phyloP scores from a whole-genome alignment of 2,113 vertebrate species.

The Papio anubis region DNA sequence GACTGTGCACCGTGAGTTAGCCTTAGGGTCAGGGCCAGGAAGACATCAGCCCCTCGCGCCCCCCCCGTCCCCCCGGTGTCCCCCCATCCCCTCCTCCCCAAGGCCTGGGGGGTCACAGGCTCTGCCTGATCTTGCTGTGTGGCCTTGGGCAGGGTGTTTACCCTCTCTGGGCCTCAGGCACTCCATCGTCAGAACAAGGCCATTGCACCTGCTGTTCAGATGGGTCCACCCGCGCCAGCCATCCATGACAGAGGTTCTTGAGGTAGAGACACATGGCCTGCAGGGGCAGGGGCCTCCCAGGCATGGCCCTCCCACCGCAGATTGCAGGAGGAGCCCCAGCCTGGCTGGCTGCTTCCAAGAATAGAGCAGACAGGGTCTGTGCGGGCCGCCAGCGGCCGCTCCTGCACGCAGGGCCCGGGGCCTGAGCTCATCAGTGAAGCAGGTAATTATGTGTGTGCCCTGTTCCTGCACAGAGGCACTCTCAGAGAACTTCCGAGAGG shows the following conservation, averaged over 20 bases:
- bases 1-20: neutral
- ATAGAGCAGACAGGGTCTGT: neutral
- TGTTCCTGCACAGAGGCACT: constrained; percentile 61
- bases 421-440: constrained; percentile 47
- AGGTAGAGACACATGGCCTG: neutral
- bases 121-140: neutral
- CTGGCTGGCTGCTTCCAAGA: neutral
- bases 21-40: fast-evolving
- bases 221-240: fast-evolving
- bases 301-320: fast-evolving
- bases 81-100: too few species aligned
- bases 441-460: constrained; percentile 53
- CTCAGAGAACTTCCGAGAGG: constrained; percentile 63
- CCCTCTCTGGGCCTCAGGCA: neutral
- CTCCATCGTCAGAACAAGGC: neutral
- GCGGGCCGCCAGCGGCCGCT: neutral
- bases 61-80: fast-evolving
- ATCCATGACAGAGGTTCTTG: neutral
- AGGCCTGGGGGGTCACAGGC: neutral
- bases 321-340: neutral
- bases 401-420: neutral
- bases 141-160: too few species aligned
- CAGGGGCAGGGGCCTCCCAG: fast-evolving
- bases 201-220: neutral
- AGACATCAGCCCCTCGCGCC: neutral